Percentiles rank a stretch among this genome's conserved stretches.
Conservation (phyloP, 1,140 invertebrate genomes). For the Musca vetustissima region DNA sequence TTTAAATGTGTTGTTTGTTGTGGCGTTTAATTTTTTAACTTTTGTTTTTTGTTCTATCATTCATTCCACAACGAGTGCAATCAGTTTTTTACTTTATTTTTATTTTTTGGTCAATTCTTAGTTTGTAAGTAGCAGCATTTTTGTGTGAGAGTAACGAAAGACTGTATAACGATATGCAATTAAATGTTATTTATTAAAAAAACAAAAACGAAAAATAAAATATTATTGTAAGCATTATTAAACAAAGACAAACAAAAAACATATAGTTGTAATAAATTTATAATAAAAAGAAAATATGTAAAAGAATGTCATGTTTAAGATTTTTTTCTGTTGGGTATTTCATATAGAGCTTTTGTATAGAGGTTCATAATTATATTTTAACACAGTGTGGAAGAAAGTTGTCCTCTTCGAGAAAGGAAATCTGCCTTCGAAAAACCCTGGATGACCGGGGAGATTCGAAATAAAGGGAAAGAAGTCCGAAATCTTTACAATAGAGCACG, state of each 20-base stretch:
- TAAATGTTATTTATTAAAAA: constrained; percentile 37
- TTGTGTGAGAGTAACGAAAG: constrained; percentile 47
- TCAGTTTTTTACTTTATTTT: constrained; percentile 6
- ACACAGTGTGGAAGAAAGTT: no score
- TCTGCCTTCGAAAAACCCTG: no score
- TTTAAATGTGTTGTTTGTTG: no score
- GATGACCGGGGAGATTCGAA: no score
- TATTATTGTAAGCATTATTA: constrained; percentile 6
- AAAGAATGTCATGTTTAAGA: no score
- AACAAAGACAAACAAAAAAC: neutral
- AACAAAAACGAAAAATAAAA: constrained; percentile 6
- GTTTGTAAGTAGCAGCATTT: constrained; percentile 49
- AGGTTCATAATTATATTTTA: no score
- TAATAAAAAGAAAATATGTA: neutral
- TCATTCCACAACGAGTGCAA: neutral
- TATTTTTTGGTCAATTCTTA: constrained; percentile 13
- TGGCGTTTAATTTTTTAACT: no score
- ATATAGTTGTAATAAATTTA: neutral
- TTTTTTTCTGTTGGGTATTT: no score
- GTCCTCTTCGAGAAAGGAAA: no score
- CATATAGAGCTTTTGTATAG: no score
- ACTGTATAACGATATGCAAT: constrained; percentile 36
- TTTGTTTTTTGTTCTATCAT: neutral
- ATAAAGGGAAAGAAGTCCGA: no score
- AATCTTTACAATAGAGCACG: no score